phyloP scores from a whole-genome alignment of 2,888 invertebrate species.

The Apotomis capreana region DNA sequence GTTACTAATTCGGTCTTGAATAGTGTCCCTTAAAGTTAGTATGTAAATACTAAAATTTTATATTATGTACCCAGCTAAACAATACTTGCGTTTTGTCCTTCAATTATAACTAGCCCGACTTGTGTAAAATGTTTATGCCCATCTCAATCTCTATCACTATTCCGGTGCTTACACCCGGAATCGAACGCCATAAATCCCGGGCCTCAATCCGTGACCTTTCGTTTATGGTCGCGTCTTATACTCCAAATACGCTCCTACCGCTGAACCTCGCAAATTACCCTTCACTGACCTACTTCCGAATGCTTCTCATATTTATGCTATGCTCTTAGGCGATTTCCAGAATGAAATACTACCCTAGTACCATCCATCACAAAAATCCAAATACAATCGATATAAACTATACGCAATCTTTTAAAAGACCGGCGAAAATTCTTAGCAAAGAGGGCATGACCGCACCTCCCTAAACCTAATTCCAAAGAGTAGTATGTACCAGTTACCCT shows the following conservation, averaged over 20 bases:
- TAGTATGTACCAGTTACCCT: background rate
- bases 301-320: constrained; percentile 41
- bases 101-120: no score
- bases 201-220: constrained; percentile 50
- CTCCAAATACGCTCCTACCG: constrained; percentile 15
- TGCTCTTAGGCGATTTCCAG: no score
- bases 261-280: constrained; percentile 45
- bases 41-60: no score
- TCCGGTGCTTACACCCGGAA: constrained; percentile 22
- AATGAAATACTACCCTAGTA: background rate
- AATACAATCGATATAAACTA: background rate
- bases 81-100: no score
- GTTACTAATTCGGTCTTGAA: no score
- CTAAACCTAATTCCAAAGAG: background rate
- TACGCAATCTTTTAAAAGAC: background rate
- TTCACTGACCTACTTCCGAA: constrained; percentile 34
- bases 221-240: constrained; percentile 57
- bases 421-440: background rate
- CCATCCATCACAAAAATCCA: background rate
- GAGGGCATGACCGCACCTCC: constrained; percentile 10
- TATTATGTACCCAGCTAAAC: no score
- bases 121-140: no score
- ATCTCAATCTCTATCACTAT: no score
- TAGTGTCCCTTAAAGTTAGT: no score
- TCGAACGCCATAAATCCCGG: constrained; percentile 40